These are phyloP conservation scores for Drosophila longiperda DNA, from an alignment of 2,888 invertebrate species.

Conservation along the genomic window DNA sequence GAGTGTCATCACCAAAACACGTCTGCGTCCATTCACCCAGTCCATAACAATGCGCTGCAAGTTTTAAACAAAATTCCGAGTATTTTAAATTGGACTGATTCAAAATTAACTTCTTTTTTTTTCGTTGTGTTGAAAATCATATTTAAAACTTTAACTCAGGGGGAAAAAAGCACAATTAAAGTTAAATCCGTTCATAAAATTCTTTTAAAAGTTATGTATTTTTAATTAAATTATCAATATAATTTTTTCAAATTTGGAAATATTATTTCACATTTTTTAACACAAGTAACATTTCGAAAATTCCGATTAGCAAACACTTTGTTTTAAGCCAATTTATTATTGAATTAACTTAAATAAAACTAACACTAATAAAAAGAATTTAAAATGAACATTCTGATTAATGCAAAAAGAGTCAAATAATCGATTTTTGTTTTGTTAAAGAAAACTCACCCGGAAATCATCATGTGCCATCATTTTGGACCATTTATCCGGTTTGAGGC, in stretches of 20 bases:
- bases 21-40: slow-evolving; percentile 83
- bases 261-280: not conserved
- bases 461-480: slow-evolving; percentile 90
- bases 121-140: not conserved
- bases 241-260: not conserved
- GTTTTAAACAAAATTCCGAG: not conserved
- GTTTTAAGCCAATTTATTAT: not conserved
- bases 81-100: not conserved
- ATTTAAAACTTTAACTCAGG: not conserved
- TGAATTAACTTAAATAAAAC: not conserved
- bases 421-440: not conserved
- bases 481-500: slow-evolving; percentile 95
- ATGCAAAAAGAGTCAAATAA: not conserved
- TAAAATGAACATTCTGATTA: not conserved
- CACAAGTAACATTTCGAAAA: no score
- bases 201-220: no score
- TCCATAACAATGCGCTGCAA: slow-evolving; percentile 84
- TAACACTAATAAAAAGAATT: not conserved
- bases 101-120: not conserved
- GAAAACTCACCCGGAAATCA: slow-evolving; percentile 88
- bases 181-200: not conserved
- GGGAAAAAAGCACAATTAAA: not conserved
- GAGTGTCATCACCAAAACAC: slow-evolving; percentile 84
- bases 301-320: not conserved
- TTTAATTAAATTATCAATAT: not conserved